Evolutionary conservation across 92 coral and sea anemone species (phyloP).

Genomic region (Phymanthus crucifer): DNA sequence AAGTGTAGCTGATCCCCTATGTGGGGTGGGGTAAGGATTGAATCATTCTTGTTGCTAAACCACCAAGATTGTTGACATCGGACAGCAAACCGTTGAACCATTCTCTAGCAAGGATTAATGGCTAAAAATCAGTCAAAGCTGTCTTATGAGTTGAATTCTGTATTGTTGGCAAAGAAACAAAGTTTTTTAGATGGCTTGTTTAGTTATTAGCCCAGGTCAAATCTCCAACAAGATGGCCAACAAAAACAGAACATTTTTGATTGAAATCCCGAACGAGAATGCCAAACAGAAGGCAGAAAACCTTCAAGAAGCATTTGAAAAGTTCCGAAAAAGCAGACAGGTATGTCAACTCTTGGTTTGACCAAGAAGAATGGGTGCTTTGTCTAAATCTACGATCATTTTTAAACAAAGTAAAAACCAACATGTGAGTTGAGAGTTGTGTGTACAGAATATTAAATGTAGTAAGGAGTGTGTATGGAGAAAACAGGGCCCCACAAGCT

Average conservation of each 20-base stretch:
- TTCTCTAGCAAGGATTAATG: not conserved
- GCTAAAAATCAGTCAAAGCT: not conserved
- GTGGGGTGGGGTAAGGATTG: constrained; percentile 32
- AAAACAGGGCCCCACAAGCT: no score
- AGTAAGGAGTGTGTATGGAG: no score
- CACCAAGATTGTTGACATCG: constrained; percentile 24
- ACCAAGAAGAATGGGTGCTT: not conserved
- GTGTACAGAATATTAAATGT: no score
- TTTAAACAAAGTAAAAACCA: not conserved
- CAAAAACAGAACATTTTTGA: constrained; percentile 39
- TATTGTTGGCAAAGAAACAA: not conserved
- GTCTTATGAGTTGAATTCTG: constrained; percentile 1
- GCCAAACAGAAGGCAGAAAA: constrained; percentile 42
- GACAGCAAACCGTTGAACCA: constrained; percentile 31
- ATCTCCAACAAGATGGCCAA: constrained; percentile 28
- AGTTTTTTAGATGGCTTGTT: constrained; percentile 42
- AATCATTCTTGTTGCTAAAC: constrained; percentile 41
- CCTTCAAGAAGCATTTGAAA: constrained; percentile 88
- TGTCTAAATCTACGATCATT: not conserved
- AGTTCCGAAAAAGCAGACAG: constrained; percentile 87
- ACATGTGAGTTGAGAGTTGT: no score
- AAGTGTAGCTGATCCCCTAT: constrained; percentile 20
- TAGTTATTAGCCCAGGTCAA: constrained; percentile 11
- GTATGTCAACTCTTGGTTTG: constrained; percentile 30
- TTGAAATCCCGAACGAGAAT: constrained; percentile 33